A percentile compares a stretch with the other conserved stretches of the same genome.
These are phyloP conservation scores for Cavia aperea DNA, from an alignment of 2,113 vertebrate genomes.

Conservation along the genomic window DNA sequence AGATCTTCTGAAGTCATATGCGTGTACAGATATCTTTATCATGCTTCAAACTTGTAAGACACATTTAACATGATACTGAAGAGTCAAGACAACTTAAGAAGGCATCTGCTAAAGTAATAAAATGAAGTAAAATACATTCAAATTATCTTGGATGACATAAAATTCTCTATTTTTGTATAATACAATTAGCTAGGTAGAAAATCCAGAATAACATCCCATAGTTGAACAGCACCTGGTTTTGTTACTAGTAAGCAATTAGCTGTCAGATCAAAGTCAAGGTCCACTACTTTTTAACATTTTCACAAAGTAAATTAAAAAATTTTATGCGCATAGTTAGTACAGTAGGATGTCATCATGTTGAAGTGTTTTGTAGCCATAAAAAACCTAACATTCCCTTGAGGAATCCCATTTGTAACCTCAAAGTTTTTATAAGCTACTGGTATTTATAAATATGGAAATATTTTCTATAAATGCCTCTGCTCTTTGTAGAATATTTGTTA, in stretches of 20 bases:
- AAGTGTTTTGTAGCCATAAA: constrained; percentile 25
- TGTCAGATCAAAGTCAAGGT: constrained; percentile 20
- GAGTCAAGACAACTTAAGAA: not conserved
- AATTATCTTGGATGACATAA: not conserved
- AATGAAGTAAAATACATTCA: not conserved
- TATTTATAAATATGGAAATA: constrained; percentile 37
- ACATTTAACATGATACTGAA: not conserved
- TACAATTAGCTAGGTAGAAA: not conserved
- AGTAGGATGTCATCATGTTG: not conserved
- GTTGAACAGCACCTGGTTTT: not conserved
- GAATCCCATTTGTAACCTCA: not conserved
- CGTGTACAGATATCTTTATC: not conserved
- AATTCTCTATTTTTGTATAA: not conserved
- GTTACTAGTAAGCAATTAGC: constrained; percentile 18
- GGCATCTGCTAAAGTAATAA: not conserved
- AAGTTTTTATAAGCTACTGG: not conserved
- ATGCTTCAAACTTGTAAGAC: not conserved
- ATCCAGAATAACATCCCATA: not conserved
- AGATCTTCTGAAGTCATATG: not conserved
- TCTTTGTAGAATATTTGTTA: not conserved
- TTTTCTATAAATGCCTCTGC: constrained; percentile 5
- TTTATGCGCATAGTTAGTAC: not conserved
- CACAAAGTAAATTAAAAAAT: not conserved
- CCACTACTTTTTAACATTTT: constrained; percentile 38
- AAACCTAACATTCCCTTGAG: not conserved